These are phyloP conservation scores for Druceiella hillmani DNA, from an alignment of 2,888 invertebrate genomes.

Conservation along the genomic window DNA sequence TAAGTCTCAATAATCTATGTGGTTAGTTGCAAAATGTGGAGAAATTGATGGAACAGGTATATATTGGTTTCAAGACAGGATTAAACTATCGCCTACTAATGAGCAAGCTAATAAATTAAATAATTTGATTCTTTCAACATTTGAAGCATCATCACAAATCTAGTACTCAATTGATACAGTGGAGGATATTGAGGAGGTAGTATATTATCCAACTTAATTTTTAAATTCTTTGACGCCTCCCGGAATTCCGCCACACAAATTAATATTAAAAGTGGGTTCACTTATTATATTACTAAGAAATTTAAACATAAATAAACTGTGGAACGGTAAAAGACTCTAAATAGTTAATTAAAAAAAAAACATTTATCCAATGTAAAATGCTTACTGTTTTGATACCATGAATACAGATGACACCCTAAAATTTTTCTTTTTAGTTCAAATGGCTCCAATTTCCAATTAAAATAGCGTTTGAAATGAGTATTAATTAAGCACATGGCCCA, in stretches of 20 bases:
- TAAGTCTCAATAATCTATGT: conserved; percentile 13
- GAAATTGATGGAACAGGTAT: conserved; percentile 13
- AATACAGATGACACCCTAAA: conserved; percentile 19
- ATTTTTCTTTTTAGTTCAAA: conserved; percentile 20
- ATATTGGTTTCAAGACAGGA: conserved; percentile 16
- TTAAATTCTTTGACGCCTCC: conserved; percentile 17
- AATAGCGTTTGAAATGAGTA: conserved; percentile 3
- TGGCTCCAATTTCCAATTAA: conserved; percentile 7
- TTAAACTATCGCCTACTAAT: conserved; percentile 15
- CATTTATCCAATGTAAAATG: conserved; percentile 18
- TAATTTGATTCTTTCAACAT: conserved; percentile 14
- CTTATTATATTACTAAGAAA: too few relatives aligned
- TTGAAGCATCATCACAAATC: conserved; percentile 8
- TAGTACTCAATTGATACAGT: conserved; percentile 20
- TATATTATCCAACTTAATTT: conserved; percentile 20
- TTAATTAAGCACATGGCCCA: conserved; percentile 5
- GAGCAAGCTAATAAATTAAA: conserved; percentile 15
- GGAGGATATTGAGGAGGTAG: conserved; percentile 16
- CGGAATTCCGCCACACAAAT: conserved; percentile 15
- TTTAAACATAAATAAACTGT: too few relatives aligned
- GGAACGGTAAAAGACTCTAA: conserved; percentile 15
- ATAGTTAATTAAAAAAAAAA: conserved; percentile 16
- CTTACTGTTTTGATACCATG: conserved; percentile 19
- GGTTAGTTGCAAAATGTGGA: conserved; percentile 13
- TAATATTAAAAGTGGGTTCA: conserved; percentile 10